Percentiles rank a stretch among this genome's conserved stretches.
These are phyloP conservation scores for Allygus modestus DNA, from an alignment of 2,888 invertebrate genomes.

Conservation along the genomic window DNA sequence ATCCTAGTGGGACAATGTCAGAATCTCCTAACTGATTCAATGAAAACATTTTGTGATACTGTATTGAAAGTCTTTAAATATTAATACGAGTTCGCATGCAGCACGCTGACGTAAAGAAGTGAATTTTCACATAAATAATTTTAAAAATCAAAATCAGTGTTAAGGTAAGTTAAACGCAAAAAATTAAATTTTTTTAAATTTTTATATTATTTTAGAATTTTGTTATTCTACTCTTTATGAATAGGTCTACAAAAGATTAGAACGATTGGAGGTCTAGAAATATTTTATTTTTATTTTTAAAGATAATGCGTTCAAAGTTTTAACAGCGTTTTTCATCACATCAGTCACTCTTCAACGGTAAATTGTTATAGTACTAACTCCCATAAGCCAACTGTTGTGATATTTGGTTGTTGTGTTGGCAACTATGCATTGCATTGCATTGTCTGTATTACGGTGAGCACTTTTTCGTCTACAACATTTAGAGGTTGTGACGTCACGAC, in stretches of 20 bases:
- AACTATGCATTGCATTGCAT: constrained; percentile 29
- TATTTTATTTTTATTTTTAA: constrained; percentile 23
- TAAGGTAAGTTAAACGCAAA: constrained; percentile 52
- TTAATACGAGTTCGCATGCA: no score
- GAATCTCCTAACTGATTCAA: no score
- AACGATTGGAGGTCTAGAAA: constrained; percentile 40
- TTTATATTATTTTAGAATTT: constrained; percentile 14
- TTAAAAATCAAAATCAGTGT: no score
- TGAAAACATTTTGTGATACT: no score
- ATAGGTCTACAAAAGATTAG: constrained; percentile 4
- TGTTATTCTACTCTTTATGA: constrained; percentile 26
- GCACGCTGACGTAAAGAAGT: no score
- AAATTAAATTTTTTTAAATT: background rate
- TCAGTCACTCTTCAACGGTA: background rate
- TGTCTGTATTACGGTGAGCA: no score
- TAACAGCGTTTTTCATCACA: background rate
- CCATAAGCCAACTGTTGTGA: background rate
- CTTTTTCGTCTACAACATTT: no score
- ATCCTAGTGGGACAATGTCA: no score
- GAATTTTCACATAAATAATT: no score
- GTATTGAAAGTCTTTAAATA: no score
- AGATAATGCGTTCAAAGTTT: constrained; percentile 36
- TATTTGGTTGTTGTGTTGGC: constrained; percentile 20
- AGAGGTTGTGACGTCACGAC: no score
- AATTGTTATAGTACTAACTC: background rate